Evolutionary conservation across 2,113 vertebrate genomes (phyloP), one percentile per base, ranked within the genome.

Genomic region (Cephalopholis sonnerati): DNA sequence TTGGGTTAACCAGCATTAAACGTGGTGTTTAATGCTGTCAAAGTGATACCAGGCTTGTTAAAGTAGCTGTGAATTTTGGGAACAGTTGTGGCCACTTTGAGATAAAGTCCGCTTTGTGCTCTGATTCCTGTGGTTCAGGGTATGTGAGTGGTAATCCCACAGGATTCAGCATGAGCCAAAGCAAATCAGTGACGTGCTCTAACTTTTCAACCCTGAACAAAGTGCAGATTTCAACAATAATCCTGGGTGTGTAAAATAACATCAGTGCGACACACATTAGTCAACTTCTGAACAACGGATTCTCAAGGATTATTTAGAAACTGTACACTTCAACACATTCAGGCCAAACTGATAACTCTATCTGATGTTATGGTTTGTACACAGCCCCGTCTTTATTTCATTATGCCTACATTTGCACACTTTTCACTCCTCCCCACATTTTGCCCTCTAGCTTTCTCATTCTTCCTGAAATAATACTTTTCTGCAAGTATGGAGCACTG

Each of bases 51-150:
- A 27, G 44, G 3, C 44, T 1, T n/a, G 10, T 27, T 44, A 4
- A 50, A 67, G 62, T 15, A 63, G 15, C 83, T 77, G 32, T 41
- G 44, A 2, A 32, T 22, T 50, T 50, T 74, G 27, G 7, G 24
- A 68, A 25, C 29, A 22, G 58, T 57, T 20, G 5, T 17, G 57
- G 73, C 12, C 50, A 29, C 5, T 41, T 32, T 9, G 25, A 71
- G 50, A 73, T 62, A 76, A 80, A 84, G 72, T 41, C 5, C 0
- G 32, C 72, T 91, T 85, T 85, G 63, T 85, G 59, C 79, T 44
- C 27, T 1, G 67, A 57, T 71, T 24, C 79, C 57, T 83, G 79
- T 48, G 71, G 76, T 63, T 73, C 27, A 63, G 67, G 58, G 22
- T 53, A 57, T 58, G 69, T 6, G 57, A 29, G 11, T 32, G 67